A percentile compares a stretch with the other conserved stretches of the same genome.
phyloP scores from a whole-genome alignment of 2,113 vertebrate genomes.

The Centrocercus urophasianus region DNA sequence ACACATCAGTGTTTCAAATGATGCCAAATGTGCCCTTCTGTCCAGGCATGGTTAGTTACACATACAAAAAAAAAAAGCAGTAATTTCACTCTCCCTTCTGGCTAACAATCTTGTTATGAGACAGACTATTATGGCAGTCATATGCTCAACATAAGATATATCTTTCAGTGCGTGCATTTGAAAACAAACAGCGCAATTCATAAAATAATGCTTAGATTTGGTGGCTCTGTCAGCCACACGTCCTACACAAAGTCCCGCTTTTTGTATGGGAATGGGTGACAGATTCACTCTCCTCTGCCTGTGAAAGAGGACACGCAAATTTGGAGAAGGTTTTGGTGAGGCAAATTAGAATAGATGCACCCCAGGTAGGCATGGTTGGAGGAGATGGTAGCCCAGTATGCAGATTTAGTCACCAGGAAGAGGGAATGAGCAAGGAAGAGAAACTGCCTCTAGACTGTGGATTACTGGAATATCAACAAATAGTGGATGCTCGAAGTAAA shows the following conservation, averaged over 20 bases:
- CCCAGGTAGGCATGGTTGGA: background rate
- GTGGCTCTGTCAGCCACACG: accelerated
- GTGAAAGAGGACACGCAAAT: background rate
- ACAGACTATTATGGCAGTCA: slow-evolving; percentile 40
- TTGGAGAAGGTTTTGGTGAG: background rate
- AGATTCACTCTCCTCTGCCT: background rate
- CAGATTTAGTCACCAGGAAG: background rate
- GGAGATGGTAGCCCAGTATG: background rate
- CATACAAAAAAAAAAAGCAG: background rate
- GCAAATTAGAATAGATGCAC: background rate
- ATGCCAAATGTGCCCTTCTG: slow-evolving; percentile 28
- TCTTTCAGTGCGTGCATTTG: background rate
- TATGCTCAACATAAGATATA: slow-evolving; percentile 31
- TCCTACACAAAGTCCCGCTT: background rate
- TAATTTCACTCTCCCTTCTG: slow-evolving; percentile 41
- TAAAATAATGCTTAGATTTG: background rate
- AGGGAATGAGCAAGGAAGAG: background rate
- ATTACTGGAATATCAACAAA: background rate
- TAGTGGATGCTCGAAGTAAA: background rate
- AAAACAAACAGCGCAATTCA: background rate
- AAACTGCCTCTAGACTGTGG: background rate
- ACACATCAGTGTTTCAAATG: background rate
- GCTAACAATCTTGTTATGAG: slow-evolving; percentile 49
- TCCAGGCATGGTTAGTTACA: slow-evolving; percentile 47
- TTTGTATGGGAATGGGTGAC: background rate